Evolutionary conservation across 92 coral and sea anemone genomes (phyloP).

Genomic region (Bergia puertoricense): DNA sequence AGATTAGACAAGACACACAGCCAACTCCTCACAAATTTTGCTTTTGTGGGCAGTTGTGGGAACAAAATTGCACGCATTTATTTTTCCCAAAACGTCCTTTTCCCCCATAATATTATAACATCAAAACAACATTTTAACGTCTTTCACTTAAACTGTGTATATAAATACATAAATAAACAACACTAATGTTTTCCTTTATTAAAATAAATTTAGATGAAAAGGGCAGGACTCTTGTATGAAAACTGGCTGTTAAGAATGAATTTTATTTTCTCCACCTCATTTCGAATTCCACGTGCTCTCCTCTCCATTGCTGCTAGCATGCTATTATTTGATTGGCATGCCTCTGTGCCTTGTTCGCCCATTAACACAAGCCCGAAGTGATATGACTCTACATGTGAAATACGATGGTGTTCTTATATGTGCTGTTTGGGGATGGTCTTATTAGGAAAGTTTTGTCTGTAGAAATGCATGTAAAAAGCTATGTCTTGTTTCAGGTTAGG

Average conservation of each 20-base stretch:
- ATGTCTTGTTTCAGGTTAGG: constrained; percentile 18
- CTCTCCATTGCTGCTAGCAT: constrained; percentile 6
- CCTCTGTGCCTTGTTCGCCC: constrained; percentile 12
- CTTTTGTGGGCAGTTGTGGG: constrained; percentile 3
- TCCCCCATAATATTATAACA: background rate
- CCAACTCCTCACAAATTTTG: constrained; percentile 2
- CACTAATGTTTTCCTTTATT: background rate
- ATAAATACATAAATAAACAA: background rate
- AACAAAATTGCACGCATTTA: constrained; percentile 2
- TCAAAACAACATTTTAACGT: background rate
- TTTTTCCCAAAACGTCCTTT: background rate
- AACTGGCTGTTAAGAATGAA: constrained; percentile 7
- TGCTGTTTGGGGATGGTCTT: background rate
- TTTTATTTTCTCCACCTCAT: constrained; percentile 17
- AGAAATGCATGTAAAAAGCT: background rate
- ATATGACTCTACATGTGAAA: constrained; percentile 1
- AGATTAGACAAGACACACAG: background rate
- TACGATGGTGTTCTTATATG: background rate
- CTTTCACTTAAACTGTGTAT: constrained; percentile 4
- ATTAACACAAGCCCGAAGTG: constrained; percentile 15
- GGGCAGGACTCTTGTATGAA: background rate
- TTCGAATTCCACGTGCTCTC: constrained; percentile 20
- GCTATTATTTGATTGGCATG: background rate
- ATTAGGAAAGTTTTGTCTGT: no score
- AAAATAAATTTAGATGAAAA: background rate